Conservation (phyloP, 35 echinoderm and acorn worm species). For the Eucidaris tribuloides region DNA sequence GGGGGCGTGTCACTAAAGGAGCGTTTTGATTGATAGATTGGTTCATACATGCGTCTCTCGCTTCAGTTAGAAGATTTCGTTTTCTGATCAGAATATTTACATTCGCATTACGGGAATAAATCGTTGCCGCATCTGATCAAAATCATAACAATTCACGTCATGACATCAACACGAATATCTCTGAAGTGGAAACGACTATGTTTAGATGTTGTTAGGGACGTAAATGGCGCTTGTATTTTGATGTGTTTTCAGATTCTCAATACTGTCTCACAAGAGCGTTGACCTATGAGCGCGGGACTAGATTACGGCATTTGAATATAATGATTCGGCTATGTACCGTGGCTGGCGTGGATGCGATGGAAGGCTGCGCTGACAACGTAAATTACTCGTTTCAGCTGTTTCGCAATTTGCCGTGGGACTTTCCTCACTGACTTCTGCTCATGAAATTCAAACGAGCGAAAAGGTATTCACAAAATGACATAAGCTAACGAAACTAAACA, state of each 20-base stretch:
- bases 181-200: not conserved
- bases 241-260: not conserved
- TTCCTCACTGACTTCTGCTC: too few species aligned
- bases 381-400: not conserved
- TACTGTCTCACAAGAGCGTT: not conserved
- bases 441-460: not conserved
- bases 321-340: not conserved
- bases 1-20: not conserved
- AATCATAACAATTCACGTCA: not conserved
- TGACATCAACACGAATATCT: not conserved
- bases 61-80: not conserved
- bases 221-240: not conserved
- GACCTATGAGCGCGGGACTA: constrained; percentile 31
- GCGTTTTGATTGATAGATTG: constrained; percentile 24
- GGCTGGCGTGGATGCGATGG: not conserved
- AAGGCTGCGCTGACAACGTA: not conserved
- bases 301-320: constrained; percentile 13
- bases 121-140: not conserved
- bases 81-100: not conserved
- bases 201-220: not conserved
- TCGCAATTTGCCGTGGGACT: not conserved
- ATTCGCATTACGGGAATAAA: not conserved
- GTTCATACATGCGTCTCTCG: not conserved
- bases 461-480: not conserved
- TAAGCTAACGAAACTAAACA: not conserved